Evolutionary conservation across 2,888 invertebrate genomes (phyloP).

Genomic region (Amphimallon solstitiale): DNA sequence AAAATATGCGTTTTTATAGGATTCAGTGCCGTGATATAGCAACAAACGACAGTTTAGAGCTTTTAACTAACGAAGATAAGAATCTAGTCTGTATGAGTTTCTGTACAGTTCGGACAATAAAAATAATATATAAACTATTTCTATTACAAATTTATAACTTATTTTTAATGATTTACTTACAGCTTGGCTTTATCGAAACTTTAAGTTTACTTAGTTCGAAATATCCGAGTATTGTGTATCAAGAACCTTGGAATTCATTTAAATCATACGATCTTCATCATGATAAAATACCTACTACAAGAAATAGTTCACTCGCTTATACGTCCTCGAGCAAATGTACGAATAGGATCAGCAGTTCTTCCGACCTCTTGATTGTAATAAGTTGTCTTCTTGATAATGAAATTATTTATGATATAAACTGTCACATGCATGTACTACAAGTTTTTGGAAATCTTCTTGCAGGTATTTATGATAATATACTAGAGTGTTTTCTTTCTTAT

Average conservation of each 20-base stretch:
- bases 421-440: conserved; percentile 64
- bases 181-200: conserved; percentile 76
- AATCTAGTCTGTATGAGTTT: no score
- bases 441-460: conserved; percentile 69
- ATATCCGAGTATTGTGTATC: conserved; percentile 76
- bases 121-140: no score
- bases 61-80: no score
- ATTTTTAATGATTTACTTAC: conserved; percentile 47
- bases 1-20: no score
- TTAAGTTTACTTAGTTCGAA: conserved; percentile 72
- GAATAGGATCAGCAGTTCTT: conserved; percentile 44
- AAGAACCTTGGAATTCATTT: conserved; percentile 73
- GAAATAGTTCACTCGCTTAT: conserved; percentile 38
- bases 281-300: conserved; percentile 40
- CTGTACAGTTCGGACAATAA: no score
- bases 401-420: conserved; percentile 67
- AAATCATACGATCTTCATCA: conserved; percentile 36
- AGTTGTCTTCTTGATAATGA: conserved; percentile 65
- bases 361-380: conserved; percentile 57
- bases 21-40: no score
- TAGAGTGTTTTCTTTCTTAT: no score
- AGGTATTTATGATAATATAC: conserved; percentile 62
- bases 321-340: no score
- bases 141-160: no score
- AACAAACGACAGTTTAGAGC: no score